Percentiles rank a stretch among this genome's conserved stretches.
These are phyloP conservation scores for Pseudonaja textilis DNA, from an alignment of 2,113 vertebrate genomes.

Conservation along the genomic window DNA sequence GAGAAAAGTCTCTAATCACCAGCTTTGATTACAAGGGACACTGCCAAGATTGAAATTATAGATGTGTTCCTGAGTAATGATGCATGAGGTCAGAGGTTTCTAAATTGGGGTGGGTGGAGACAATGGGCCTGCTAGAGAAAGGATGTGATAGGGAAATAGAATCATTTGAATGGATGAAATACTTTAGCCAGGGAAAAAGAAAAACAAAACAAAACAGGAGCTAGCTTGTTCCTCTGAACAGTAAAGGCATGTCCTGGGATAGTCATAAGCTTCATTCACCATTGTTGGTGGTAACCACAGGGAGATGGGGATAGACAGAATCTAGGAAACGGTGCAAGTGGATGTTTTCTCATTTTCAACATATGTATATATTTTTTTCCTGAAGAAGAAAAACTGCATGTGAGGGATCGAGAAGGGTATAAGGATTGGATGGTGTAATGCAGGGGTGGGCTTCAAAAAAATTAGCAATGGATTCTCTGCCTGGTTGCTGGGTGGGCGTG, in stretches of 20 bases:
- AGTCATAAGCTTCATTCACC: not conserved
- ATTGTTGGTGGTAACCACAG: not conserved
- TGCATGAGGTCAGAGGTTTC: conserved; percentile 13
- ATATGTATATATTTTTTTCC: not conserved
- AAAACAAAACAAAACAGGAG: not conserved
- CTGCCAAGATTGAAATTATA: conserved; percentile 73
- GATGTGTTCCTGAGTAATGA: conserved; percentile 58
- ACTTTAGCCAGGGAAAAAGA: not conserved
- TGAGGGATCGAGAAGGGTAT: not conserved
- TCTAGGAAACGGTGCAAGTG: not conserved
- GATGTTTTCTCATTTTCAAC: not conserved
- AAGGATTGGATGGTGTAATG: not conserved
- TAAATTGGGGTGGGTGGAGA: not conserved
- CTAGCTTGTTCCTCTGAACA: not conserved
- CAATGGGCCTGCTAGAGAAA: not conserved
- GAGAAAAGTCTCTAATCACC: conserved; percentile 73
- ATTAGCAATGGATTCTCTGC: too few relatives aligned
- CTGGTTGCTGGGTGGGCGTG: too few relatives aligned
- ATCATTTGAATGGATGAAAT: not conserved
- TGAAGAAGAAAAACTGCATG: not conserved
- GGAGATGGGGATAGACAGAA: not conserved
- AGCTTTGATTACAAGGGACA: conserved; percentile 72
- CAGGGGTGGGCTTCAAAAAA: too few relatives aligned
- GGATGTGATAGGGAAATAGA: not conserved
- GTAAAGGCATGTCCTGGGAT: not conserved